Evolutionary conservation across 2,888 invertebrate genomes (phyloP), one percentile per base, ranked within the genome.

Genomic region (Plebejus melissa): DNA sequence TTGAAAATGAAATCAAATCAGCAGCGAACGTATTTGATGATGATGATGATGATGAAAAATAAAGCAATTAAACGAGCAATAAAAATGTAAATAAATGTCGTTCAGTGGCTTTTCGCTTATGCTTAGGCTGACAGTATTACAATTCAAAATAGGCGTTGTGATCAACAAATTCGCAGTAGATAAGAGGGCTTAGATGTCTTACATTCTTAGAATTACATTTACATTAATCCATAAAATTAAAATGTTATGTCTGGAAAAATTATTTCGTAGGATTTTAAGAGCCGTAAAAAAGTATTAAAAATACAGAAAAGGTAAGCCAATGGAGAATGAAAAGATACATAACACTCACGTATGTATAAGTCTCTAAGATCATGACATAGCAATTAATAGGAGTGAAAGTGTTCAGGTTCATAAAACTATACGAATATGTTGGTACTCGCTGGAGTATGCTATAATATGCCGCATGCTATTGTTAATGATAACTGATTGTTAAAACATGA

Each of bases 351-450:
- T 71, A 11, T 71, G 5, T 41, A 9, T 2, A n/a, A 46, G 36
- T 71, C 71, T 41, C 71, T 7, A 65, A 71, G 22, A 46, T 71
- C 71, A 71, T 71, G 71, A 71, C 71, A 71, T 46, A 71, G 71
- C 71, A 71, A 41, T 71, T 41, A 71, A 22, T 16, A 41, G 71
- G 22, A 71, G 71, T 71, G 71, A 71, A 71, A 71, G 71, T 71
- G 46, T 22, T 71, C 71, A 71, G 46, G 71, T 71, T 71, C 41
- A 46, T 22, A 38, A 71, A 71, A 71, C 41, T 71, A 71, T 71
- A 71, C 38, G 70, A 41, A 46, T 71, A 16, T 71, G 71, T 71
- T 71, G 71, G 11, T 71, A 41, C 41, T 46, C 41, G 71, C 71
- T 71, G 22, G 71, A 71, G 71, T 69, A 69, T 46, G 46, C 11